Percentiles rank a stretch among this genome's conserved stretches.
Conservation (phyloP, 1,140 invertebrate genomes). For the Trichomalopsis sarcophagae region DNA sequence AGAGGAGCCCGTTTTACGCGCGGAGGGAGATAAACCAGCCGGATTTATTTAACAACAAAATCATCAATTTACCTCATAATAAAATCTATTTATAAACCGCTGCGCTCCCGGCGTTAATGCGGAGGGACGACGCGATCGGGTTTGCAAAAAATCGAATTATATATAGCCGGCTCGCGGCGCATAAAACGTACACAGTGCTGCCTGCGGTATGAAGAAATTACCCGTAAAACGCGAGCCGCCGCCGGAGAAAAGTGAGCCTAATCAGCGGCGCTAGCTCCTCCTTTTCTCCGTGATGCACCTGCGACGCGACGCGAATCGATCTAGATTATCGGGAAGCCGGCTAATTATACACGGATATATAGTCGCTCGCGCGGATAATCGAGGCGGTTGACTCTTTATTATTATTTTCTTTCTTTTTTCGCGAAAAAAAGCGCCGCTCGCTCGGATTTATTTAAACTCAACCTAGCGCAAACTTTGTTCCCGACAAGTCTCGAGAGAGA, state of each 20-base stretch:
- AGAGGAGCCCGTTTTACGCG: constrained; percentile 2
- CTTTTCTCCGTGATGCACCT: neutral
- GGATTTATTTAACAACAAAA: constrained; percentile 30
- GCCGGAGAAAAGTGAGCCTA: constrained; percentile 31
- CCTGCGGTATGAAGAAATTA: constrained; percentile 22
- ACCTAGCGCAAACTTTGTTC: neutral
- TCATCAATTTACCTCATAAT: neutral
- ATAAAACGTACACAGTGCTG: constrained; percentile 13
- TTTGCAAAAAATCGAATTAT: constrained; percentile 1
- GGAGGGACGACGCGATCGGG: neutral
- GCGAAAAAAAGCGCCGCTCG: no score
- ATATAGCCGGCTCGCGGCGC: neutral
- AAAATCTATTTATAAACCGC: constrained; percentile 28
- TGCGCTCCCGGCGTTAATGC: neutral
- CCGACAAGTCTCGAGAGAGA: neutral
- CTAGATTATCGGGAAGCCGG: constrained; percentile 17
- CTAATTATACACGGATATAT: constrained; percentile 24
- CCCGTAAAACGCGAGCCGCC: neutral
- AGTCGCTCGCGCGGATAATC: neutral
- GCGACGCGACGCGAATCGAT: neutral
- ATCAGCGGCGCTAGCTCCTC: constrained; percentile 28
- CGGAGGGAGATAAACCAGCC: neutral
- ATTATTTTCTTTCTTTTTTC: neutral
- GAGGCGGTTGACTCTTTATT: neutral
- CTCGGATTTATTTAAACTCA: neutral